phyloP scores from a whole-genome alignment of 2,113 vertebrate genomes.

The Pachypanchax playfairii region DNA sequence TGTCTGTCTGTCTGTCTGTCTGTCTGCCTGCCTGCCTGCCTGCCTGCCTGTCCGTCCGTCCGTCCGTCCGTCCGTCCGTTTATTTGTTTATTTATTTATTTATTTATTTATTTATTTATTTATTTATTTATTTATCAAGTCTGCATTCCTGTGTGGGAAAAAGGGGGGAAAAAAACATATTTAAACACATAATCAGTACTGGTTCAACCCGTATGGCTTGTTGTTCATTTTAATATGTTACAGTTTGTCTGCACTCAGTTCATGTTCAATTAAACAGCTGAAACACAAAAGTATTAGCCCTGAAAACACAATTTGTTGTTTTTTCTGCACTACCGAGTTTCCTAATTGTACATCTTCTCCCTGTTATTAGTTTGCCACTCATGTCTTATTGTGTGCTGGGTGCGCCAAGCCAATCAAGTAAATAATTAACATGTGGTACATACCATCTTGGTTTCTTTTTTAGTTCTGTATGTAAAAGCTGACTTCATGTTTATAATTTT shows the following conservation, averaged over 20 bases:
- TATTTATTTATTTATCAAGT: conserved; percentile 42
- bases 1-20: too few relatives aligned
- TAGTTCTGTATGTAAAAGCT: conserved; percentile 9
- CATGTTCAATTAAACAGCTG: conserved; percentile 66
- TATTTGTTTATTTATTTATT: too few relatives aligned
- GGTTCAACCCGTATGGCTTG: neutral
- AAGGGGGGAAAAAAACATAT: conserved; percentile 18
- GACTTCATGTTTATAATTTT: conserved; percentile 16
- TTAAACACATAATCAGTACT: neutral
- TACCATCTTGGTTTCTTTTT: conserved; percentile 23
- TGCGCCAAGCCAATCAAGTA: conserved; percentile 45
- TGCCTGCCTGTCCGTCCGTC: too few relatives aligned
- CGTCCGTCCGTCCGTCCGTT: too few relatives aligned
- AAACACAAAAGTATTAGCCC: conserved; percentile 55
- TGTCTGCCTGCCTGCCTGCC: too few relatives aligned
- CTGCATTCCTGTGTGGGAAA: conserved; percentile 7
- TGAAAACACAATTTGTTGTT: conserved; percentile 68
- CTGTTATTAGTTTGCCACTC: conserved; percentile 58
- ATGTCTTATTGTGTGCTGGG: conserved; percentile 53
- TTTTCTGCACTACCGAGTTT: conserved; percentile 56
- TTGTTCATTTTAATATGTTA: conserved; percentile 32
- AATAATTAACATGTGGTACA: conserved; percentile 60
- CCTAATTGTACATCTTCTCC: conserved; percentile 67
- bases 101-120: too few relatives aligned
- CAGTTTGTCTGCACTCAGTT: conserved; percentile 41